A percentile compares a stretch with the other conserved stretches of the same genome.
These are phyloP conservation scores for Acridotheres tristis DNA, from an alignment of 2,797 vertebrate genomes.

Conservation along the genomic window DNA sequence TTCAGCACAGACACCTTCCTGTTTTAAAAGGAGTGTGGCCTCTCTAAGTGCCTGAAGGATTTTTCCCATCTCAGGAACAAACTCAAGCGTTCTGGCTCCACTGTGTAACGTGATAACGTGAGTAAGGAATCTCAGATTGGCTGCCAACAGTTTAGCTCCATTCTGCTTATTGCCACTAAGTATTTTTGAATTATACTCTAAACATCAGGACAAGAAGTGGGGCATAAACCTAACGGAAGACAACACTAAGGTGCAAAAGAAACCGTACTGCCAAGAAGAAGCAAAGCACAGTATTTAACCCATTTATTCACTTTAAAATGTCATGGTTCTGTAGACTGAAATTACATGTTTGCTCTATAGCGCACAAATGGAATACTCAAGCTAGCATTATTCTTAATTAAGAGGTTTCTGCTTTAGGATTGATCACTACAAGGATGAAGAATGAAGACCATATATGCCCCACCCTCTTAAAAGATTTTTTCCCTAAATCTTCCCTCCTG, in stretches of 20 bases:
- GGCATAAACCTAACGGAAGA: neutral
- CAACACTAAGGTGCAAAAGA: neutral
- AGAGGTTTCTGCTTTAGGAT: neutral
- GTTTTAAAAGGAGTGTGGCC: neutral
- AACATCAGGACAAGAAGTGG: neutral
- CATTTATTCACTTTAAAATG: neutral
- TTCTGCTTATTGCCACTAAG: neutral
- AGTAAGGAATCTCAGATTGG: neutral
- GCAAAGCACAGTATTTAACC: neutral
- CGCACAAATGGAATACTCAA: neutral
- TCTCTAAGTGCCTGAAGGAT: neutral
- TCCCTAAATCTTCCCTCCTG: neutral
- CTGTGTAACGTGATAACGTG: fast-evolving
- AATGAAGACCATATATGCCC: neutral
- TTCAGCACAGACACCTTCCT: neutral
- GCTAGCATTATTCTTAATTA: neutral
- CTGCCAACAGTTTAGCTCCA: neutral
- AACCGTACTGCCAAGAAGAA: neutral
- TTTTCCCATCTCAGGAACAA: neutral
- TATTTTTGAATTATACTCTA: neutral
- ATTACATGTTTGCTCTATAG: neutral
- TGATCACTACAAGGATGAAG: neutral
- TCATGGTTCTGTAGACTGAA: neutral
- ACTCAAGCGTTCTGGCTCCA: neutral
- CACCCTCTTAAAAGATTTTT: neutral